These are phyloP conservation scores for Frankliniella fusca DNA, from an alignment of 2,888 invertebrate species.

Conservation along the genomic window DNA sequence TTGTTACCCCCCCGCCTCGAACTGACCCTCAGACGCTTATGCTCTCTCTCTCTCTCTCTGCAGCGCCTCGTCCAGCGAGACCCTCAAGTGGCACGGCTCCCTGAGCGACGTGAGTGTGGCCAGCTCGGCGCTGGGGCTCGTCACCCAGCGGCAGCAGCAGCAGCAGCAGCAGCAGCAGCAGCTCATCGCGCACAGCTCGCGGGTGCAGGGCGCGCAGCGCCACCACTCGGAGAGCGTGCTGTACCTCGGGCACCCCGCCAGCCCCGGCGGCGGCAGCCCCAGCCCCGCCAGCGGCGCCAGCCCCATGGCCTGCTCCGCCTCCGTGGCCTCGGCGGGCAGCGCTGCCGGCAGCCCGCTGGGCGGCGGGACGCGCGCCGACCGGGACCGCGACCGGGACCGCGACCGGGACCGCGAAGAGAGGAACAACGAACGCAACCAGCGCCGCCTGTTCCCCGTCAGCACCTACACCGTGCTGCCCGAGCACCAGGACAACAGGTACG, in stretches of 20 bases:
- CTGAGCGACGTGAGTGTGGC: constrained; percentile 67
- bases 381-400: constrained; percentile 42
- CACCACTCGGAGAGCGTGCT: constrained; percentile 73
- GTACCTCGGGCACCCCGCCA: constrained; percentile 53
- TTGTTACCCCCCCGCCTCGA: too few species aligned
- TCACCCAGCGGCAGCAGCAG: constrained; percentile 38
- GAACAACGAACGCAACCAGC: constrained; percentile 48
- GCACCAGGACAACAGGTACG: constrained; percentile 34
- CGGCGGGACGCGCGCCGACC: constrained; percentile 41
- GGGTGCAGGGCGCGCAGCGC: constrained; percentile 71
- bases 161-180: constrained; percentile 39
- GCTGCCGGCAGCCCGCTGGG: constrained; percentile 38
- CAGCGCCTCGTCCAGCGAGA: constrained; percentile 60
- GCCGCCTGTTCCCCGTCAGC: constrained; percentile 65
- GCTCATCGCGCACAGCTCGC: constrained; percentile 69
- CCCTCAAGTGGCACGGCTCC: constrained; percentile 73
- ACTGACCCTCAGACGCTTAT: neutral
- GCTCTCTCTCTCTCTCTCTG: constrained; percentile 45
- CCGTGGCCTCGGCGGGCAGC: constrained; percentile 34
- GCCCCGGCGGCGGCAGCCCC: constrained; percentile 44
- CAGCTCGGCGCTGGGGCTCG: constrained; percentile 43
- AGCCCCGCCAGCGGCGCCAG: constrained; percentile 36
- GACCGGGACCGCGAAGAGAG: constrained; percentile 45
- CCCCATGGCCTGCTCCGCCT: constrained; percentile 34
- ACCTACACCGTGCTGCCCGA: constrained; percentile 59